Base-by-base conservation (phyloP, 2,113 vertebrate species). In the Brachyistius frenatus region DNA sequence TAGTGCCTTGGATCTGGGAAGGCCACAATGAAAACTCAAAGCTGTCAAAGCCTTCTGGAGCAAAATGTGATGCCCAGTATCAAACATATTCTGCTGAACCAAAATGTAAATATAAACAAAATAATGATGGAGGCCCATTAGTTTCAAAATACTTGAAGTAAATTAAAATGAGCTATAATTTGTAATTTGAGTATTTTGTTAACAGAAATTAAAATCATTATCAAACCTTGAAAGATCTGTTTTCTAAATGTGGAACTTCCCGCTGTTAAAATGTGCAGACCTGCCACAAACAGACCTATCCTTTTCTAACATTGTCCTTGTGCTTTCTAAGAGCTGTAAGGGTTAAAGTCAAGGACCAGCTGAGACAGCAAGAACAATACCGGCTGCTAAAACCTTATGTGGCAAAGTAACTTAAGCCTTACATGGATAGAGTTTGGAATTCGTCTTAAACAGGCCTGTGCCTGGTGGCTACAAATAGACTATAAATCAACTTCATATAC, bases 221-320 rank as follows among this genome's bases (percentile, higher is more conserved):
- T 23, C 23, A 23, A 23, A 23, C 23, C 23, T 23, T 23, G 23
- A 23, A 23, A 23, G 47, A 60, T 39, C 23, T n/a, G 4, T 0
- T 44, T 1, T 33, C 30, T 44, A 7, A 13, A 3, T 8, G 2
- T 50, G 16, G 37, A 2, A 53, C 14, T 58, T 44, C 32, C 39
- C 46, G 41, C 33, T 52, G 30, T 55, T 55, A 13, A 52, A 46
- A 67, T 52, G 7, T 39, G 5, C 49, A 4, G 2, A 76, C 32
- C 89, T 92, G 91, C 68, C 88, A 91, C 49, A 69, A 84, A 87
- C 88, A 91, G 87, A 78, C 73, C 8, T 7, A 7, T 15, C 11
- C 7, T 39, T 55, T 23, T 66, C 49, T 2, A 8, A 23, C 23
- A 8, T 54, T 66, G 32, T 55, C 10, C 49, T 55, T 13, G 23